These are phyloP conservation scores for Drosophila anomalipes DNA, from an alignment of 2,888 invertebrate genomes.

Conservation along the genomic window DNA sequence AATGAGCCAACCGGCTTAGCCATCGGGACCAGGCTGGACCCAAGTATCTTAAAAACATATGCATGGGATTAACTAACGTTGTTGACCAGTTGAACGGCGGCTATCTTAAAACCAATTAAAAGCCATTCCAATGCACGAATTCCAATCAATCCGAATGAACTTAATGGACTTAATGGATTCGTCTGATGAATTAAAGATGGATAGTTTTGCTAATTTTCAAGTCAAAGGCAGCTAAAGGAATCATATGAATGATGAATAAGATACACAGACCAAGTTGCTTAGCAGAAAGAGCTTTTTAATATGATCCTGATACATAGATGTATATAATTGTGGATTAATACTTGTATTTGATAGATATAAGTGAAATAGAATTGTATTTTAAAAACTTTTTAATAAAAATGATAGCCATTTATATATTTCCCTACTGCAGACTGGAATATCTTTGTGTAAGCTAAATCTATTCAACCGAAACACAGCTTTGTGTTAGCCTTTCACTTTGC, in stretches of 20 bases:
- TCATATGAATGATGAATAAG: background rate
- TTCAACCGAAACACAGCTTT: background rate
- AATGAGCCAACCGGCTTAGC: slow-evolving; percentile 59
- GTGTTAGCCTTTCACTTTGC: slow-evolving; percentile 4
- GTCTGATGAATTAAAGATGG: slow-evolving; percentile 14
- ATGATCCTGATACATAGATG: background rate
- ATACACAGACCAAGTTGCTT: background rate
- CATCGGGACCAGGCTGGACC: background rate
- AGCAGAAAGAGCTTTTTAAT: background rate
- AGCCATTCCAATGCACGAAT: slow-evolving; percentile 23
- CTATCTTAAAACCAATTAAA: slow-evolving; percentile 46
- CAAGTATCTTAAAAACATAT: slow-evolving; percentile 3
- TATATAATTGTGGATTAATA: background rate
- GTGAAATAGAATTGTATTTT: background rate
- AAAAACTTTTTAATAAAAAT: background rate
- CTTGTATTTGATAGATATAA: background rate
- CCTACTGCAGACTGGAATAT: background rate
- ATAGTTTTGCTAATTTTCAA: background rate
- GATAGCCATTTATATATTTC: background rate
- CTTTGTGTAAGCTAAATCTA: background rate
- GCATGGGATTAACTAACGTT: slow-evolving; percentile 25
- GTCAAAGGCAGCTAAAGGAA: background rate
- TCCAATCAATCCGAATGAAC: slow-evolving; percentile 30
- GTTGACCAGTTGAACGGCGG: background rate
- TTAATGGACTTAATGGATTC: slow-evolving; percentile 5